phyloP scores from a whole-genome alignment of 2,888 invertebrate species.

The Buathra laborator region DNA sequence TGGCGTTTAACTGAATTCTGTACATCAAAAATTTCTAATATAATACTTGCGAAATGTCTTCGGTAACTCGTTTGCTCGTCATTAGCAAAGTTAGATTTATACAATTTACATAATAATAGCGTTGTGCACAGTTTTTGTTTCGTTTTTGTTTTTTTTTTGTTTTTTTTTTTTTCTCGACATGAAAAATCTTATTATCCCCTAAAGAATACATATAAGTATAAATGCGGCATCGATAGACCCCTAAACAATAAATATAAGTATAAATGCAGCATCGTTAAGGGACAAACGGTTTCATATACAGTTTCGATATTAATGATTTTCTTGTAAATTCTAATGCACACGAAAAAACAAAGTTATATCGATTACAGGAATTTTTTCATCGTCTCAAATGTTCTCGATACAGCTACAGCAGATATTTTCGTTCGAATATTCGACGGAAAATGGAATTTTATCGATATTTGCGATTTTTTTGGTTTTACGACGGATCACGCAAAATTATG shows the following conservation, averaged over 20 bases:
- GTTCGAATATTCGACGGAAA: conserved; percentile 15
- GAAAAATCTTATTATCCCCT: conserved; percentile 32
- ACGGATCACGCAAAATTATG: conserved; percentile 17
- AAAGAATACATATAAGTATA: too few relatives aligned
- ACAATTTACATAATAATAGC: conserved; percentile 57
- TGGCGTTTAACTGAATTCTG: conserved; percentile 18
- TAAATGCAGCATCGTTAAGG: conserved; percentile 35
- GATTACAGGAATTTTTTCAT: conserved; percentile 29
- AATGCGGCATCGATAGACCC: too few relatives aligned
- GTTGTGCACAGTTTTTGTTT: conserved; percentile 44
- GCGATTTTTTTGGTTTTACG: not conserved
- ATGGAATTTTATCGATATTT: conserved; percentile 12
- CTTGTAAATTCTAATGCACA: conserved; percentile 28
- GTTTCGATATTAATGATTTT: conserved; percentile 29
- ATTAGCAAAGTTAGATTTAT: conserved; percentile 50
- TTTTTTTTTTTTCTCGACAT: not conserved
- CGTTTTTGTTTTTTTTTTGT: not conserved
- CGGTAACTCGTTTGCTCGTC: conserved; percentile 19
- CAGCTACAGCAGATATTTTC: conserved; percentile 33
- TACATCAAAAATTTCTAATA: conserved; percentile 29
- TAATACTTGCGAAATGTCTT: conserved; percentile 36
- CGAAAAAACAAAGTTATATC: conserved; percentile 26
- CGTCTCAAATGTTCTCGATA: conserved; percentile 20
- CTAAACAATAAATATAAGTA: conserved; percentile 14
- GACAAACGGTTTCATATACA: conserved; percentile 36